Base-by-base conservation (phyloP, 2,888 invertebrate genomes). In the Rhopalosiphum nymphaeae region DNA sequence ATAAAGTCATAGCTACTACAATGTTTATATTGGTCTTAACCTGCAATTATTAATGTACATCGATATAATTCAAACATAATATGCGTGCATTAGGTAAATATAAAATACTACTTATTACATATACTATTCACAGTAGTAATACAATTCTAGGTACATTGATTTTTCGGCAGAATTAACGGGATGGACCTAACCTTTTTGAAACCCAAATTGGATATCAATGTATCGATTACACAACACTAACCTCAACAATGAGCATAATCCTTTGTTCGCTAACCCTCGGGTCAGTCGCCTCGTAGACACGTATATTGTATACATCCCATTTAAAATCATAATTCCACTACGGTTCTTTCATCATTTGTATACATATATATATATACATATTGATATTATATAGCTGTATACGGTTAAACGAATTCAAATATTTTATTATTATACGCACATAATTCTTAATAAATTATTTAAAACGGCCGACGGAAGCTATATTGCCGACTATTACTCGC, bases 171-270 rank as follows among this genome's bases (percentile, higher is more conserved):
- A 21, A 25, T 78, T 78, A 21, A 78, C 36, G 36, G 89, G 42
- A 29, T 4, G 42, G 3, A 21, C n/a, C 44, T 46, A 46, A 46
- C 4, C 21, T 61, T 46, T n/a, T 90, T 25, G 57, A 90, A 90
- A 42, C 26, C 78, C 78, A 42, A 78, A 91, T 91, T 42, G 91
- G 53, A 78, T 42, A 53, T 91, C 91, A 84, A 84, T 42, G 87
- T 85, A 86, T 91, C 91, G 91, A 91, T 91, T 86, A 42, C 91
- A 53, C 91, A 91, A 44, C 86, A 85, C 86, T 91, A 86, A 91
- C 91, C 91, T 86, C 91, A 13, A 46, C 91, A 85, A 56, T 56
- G 85, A 36, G 2, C 42, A 87, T 36, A 42, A 89, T 53, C n/a
- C 25, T 46, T 91, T 91, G 91, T 91, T n/a, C n/a, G 36, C 5